Percentiles rank a stretch among this genome's conserved stretches.
Conservation (phyloP, 2,888 invertebrate genomes). For the Liopterus haemorrhoidalis region DNA sequence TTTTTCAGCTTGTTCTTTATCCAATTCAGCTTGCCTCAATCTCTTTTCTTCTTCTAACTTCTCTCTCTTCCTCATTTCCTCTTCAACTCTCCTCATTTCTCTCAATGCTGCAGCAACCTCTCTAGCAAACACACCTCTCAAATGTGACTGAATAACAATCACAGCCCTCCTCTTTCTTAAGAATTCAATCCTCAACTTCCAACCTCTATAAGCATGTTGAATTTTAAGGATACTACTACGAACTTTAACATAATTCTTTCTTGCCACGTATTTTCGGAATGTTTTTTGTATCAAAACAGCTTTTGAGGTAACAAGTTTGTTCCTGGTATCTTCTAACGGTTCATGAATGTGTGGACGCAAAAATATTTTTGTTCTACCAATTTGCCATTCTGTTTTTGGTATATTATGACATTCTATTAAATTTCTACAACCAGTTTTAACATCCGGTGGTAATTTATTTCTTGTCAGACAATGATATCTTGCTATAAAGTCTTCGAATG, state of each 20-base stretch:
- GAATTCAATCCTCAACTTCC: conserved; percentile 77
- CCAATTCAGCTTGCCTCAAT: conserved; percentile 53
- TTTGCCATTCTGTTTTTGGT: conserved; percentile 76
- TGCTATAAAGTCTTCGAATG: conserved; percentile 66
- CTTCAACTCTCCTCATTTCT: conserved; percentile 81
- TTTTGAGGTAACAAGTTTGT: conserved; percentile 60
- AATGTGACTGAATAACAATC: conserved; percentile 77
- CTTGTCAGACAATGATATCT: conserved; percentile 68
- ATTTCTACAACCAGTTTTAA: conserved; percentile 45
- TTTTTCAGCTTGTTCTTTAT: conserved; percentile 41
- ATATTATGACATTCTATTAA: conserved; percentile 61
- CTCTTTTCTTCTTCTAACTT: conserved; percentile 64
- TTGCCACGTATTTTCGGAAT: conserved; percentile 61
- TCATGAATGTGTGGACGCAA: conserved; percentile 75
- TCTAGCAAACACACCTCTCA: conserved; percentile 83
- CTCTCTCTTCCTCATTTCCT: conserved; percentile 77
- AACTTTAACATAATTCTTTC: conserved; percentile 61
- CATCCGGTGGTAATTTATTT: conserved; percentile 47
- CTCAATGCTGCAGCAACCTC: conserved; percentile 81
- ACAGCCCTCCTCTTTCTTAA: conserved; percentile 75
- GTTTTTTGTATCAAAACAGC: conserved; percentile 70
- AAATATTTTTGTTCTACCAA: conserved; percentile 82
- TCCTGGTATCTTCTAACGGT: conserved; percentile 74
- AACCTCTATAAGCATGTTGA: conserved; percentile 79
- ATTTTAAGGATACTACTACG: conserved; percentile 65